Base-by-base conservation (phyloP, 2,888 invertebrate species). In the Rhingia campestris region DNA sequence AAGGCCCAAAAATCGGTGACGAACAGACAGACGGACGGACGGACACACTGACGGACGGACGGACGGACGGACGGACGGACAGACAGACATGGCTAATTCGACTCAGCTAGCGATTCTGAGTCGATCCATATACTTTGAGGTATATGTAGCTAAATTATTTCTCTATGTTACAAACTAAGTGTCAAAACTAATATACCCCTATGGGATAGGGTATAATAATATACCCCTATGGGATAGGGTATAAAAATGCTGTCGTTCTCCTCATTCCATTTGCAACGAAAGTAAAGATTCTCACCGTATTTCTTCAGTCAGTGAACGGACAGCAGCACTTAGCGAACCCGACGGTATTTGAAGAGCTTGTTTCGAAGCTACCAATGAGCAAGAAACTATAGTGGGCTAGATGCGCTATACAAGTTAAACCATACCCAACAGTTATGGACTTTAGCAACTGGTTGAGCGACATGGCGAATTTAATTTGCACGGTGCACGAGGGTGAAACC, bases 311-410 rank as follows among this genome's bases (percentile, higher is more conserved):
- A 4, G 32, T 39, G 2, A 54, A 33, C 22, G 49, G 10, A 30
- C 43, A 66, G 22, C 53, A 43, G 9, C n/a, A 33, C 12, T 41
- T 76, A n/a, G 45, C 54, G 6, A 80, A 72, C 39, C 77, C 77
- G 2, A 72, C 54, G 1, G 51, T 81, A 3, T 51, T 76, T 12
- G 79, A 75, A 37, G 80, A 76, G n/a, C 59, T 66, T 30, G 22
- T 70, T 4, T 0, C 9, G 7, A 81, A 81, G 32, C 33, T 81
- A 9, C 81, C 81, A 41, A 53, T 49, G 54, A 12, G 37, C 12
- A 73, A 72, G 32, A 73, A 37, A 39, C 7, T 43, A 30, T 54
- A 67, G 5, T 74, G 73, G 67, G 69, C 64, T 2, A 54, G 12
- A 14, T 53, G 63, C 39, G 39, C 64, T 7, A 5, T 22, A 9